These are phyloP conservation scores for Actinopyga echinites DNA, from an alignment of 53 echinoderm and acorn worm genomes.

Conservation along the genomic window DNA sequence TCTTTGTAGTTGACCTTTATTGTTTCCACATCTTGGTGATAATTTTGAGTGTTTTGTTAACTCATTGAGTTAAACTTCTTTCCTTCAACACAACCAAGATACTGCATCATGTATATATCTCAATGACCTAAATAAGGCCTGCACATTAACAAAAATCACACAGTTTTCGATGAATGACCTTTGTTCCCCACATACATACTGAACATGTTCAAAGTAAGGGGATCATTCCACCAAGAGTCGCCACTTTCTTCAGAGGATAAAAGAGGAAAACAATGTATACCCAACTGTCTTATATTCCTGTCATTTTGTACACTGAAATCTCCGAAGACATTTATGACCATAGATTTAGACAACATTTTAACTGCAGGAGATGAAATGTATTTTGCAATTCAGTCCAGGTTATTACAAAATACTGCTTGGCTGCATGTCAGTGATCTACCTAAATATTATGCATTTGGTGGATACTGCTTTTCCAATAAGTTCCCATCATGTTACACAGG, in stretches of 20 bases:
- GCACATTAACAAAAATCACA: no score
- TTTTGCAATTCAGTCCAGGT: neutral
- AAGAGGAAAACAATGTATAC: neutral
- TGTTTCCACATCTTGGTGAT: no score
- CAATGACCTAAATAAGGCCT: no score
- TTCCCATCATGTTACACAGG: neutral
- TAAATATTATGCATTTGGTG: neutral
- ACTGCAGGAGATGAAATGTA: neutral
- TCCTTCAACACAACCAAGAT: no score
- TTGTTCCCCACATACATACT: no score
- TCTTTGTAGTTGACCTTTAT: no score
- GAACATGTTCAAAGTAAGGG: neutral
- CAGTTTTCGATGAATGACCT: no score
- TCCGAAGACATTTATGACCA: neutral
- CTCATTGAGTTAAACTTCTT: no score
- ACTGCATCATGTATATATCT: no score
- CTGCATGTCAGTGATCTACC: neutral
- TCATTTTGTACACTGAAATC: neutral
- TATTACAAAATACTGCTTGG: neutral
- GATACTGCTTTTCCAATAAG: neutral
- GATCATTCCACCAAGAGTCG: neutral
- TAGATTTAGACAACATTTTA: neutral
- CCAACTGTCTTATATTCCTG: neutral
- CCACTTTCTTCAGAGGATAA: neutral
- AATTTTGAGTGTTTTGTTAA: no score